Conservation (phyloP, 1,140 invertebrate species). For the Drosophila sp. region DNA sequence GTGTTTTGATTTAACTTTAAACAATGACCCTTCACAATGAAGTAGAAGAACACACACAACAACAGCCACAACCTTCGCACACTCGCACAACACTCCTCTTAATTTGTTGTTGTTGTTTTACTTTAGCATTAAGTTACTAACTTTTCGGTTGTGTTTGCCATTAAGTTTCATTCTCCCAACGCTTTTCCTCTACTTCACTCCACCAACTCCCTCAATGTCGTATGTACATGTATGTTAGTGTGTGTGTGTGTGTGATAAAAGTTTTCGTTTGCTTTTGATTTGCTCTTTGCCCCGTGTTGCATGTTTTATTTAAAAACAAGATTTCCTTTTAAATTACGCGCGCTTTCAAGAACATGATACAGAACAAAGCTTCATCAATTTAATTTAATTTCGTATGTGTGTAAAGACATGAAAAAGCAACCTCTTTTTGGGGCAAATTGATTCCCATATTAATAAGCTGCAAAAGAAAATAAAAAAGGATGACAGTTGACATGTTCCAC, state of each 20-base stretch:
- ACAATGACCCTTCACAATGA: slow-evolving; percentile 11
- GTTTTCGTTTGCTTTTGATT: slow-evolving; percentile 50
- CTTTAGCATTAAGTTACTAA: slow-evolving; percentile 71
- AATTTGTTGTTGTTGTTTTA: slow-evolving; percentile 10
- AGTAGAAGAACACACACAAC: slow-evolving; percentile 27
- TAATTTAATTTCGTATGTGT: slow-evolving; percentile 62
- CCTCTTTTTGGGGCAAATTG: background rate
- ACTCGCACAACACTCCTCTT: slow-evolving; percentile 28
- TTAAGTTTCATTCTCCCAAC: slow-evolving; percentile 53
- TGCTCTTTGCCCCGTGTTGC: slow-evolving; percentile 41
- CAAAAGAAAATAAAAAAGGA: background rate
- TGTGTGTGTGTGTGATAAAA: slow-evolving; percentile 54
- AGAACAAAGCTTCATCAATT: slow-evolving; percentile 43
- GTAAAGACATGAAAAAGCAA: background rate
- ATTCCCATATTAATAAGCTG: slow-evolving; percentile 7
- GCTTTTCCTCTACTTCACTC: slow-evolving; percentile 4
- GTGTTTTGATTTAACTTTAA: slow-evolving; percentile 47
- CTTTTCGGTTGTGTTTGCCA: slow-evolving; percentile 70
- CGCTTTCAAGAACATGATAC: slow-evolving; percentile 19
- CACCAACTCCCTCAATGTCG: slow-evolving; percentile 31
- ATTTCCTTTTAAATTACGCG: slow-evolving; percentile 68
- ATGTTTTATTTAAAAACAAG: slow-evolving; percentile 63
- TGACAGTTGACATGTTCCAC: slow-evolving; percentile 43
- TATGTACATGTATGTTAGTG: slow-evolving; percentile 13
- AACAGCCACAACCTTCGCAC: slow-evolving; percentile 18